A percentile compares a stretch with the other conserved stretches of the same genome.
phyloP scores from a whole-genome alignment of 2,797 vertebrate genomes.

The Chromis chromis region DNA sequence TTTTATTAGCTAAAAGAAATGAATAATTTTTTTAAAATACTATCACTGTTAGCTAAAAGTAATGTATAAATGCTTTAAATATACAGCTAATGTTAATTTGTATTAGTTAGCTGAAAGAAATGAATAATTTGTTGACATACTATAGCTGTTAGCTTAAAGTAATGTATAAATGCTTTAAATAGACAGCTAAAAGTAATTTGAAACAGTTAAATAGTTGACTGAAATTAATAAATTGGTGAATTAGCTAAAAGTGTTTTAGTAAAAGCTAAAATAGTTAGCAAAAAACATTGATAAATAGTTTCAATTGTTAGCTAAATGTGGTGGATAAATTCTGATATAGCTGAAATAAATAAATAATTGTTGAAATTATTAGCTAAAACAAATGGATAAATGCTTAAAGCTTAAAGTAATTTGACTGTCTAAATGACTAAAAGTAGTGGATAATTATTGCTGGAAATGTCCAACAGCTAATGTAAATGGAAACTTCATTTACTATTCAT shows the following conservation, averaged over 20 bases:
- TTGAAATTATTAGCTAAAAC: neutral
- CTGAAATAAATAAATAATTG: neutral
- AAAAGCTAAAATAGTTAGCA: neutral
- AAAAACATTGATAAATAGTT: no score
- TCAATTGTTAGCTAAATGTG: no score
- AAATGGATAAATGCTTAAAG: neutral
- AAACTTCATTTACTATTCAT: no score
- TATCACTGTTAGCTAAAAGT: neutral
- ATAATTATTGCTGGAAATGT: neutral
- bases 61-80: no score
- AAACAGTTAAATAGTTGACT: neutral
- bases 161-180: neutral
- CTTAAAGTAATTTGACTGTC: no score
- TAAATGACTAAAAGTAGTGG: no score
- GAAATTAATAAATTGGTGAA: neutral
- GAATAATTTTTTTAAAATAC: neutral
- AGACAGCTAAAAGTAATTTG: neutral
- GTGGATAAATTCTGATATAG: no score
- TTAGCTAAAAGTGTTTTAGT: neutral
- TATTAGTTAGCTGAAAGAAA: neutral
- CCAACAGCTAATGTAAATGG: no score
- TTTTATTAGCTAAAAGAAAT: neutral
- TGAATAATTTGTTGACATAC: neutral
- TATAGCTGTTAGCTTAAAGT: neutral
- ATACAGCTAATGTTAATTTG: no score